Base-by-base conservation (phyloP, 2,888 invertebrate genomes). In the Agriopis marginaria region DNA sequence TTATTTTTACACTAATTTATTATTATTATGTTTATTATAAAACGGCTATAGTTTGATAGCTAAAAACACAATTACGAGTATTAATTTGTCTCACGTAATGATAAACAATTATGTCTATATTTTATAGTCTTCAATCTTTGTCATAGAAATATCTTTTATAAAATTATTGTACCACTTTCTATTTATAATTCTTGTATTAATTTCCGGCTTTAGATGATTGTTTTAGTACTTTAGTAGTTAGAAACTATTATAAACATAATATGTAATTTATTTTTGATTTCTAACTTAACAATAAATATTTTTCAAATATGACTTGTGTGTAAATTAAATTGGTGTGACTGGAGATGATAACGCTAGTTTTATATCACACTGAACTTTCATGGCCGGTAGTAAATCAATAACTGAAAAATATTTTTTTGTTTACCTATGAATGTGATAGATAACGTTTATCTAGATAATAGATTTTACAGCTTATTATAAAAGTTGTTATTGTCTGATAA, bases 391-490 rank as follows among this genome's bases (percentile, higher is more conserved):
- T 68, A 55, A 58, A 59, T 67, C 42, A 32, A 47, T 68, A 65
- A 66, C 49, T 67, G 64, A 65, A 59, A 44, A 58, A 12, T 17
- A 58, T 23, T 50, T 44, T 55, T 62, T 17, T 66, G 58, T 61
- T 69, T 65, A 65, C 55, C n/a, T 51, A 23, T 23, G 3, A 61
- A 7, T 10, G 9, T 14, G 0, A 23, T 23, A 1, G 68, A 68
- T 73, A 70, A 72, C 60, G 47, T 12, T 51, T 68, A 64, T 66
- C 61, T 59, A 42, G 58, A 64, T 66, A 53, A 63, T 56, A 68
- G 45, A 32, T 58, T 42, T 56, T 40, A 49, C 32, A 40, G 45
- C 23, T 1, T n/a, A 42, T 45, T 17, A 4, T 40, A 61, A 42
- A 50, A 40, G 23, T 40, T 42, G 50, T 61, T 49, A 60, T 60